Evolutionary conservation across 1,140 invertebrate species (phyloP), one percentile per base, ranked within the genome.

Genomic region (Sitobion miscanthi): DNA sequence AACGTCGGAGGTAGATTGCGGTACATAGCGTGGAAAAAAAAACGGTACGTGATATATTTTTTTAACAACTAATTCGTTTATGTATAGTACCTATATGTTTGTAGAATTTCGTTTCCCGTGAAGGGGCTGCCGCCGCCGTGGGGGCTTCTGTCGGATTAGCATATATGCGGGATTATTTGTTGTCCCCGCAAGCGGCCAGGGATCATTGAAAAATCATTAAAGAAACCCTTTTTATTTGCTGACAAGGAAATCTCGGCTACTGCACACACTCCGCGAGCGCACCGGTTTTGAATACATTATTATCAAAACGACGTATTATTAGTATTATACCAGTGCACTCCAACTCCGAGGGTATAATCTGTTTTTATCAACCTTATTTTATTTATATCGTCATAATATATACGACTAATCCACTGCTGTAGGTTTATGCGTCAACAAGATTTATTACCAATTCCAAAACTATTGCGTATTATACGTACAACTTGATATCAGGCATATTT

Each of bases 151-250:
- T 21, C 11, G 91, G 49, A 93, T 93, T 93, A 93, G 49, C 82
- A 85, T 69, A 69, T 69, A 69, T 57, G 82, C 45, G 82, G 91
- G 91, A 93, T 93, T 93, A 86, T 93, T 93, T 86, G 91, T 93
- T 86, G 69, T 93, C 42, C 42, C 90, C 69, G 42, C 90, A 35
- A 42, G 77, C 47, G 69, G n/a, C 45, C 69, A 11, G 82, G 45
- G 45, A 86, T 93, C 82, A 86, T 93, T 52, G 77, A 85, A 69
- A 93, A 93, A 93, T 93, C 82, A 93, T 93, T 93, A 85, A 85
- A 85, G 77, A 85, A 93, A 30, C 91, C 91, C 91, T 93, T 93
- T 93, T 93, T 85, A 42, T 93, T 93, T 93, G 49, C 54, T 42
- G 54, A 62, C 88, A 62, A 62, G 35, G 54, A 35, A 54, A 35